phyloP scores from a whole-genome alignment of 1,140 invertebrate genomes.

The Latrodectus geometricus region DNA sequence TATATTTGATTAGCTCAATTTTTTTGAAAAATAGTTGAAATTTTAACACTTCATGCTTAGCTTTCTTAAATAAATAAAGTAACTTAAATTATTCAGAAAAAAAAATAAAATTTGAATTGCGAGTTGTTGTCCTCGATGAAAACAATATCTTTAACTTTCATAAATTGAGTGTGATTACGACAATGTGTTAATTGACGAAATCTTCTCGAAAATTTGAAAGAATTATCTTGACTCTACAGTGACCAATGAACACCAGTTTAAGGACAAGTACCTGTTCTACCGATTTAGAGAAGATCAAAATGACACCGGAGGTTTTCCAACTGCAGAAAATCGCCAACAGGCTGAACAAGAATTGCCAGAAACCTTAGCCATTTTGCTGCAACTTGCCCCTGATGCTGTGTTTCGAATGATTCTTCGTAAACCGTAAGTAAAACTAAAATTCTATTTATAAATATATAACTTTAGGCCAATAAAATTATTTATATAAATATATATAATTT shows the following conservation, averaged over 20 bases:
- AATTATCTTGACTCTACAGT: constrained; percentile 14
- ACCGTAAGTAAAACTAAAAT: constrained; percentile 74
- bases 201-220: not conserved
- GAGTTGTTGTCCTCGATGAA: too few relatives aligned
- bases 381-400: constrained; percentile 80
- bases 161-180: too few relatives aligned
- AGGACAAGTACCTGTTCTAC: constrained; percentile 87
- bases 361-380: constrained; percentile 76
- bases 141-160: too few relatives aligned
- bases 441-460: not conserved
- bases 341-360: constrained; percentile 79
- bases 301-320: constrained; percentile 64
- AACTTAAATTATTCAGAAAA: too few relatives aligned
- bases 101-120: too few relatives aligned
- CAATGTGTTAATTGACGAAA: too few relatives aligned
- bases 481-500: too few relatives aligned
- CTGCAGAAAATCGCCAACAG: constrained; percentile 74
- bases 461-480: not conserved
- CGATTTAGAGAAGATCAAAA: constrained; percentile 79
- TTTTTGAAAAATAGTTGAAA: too few relatives aligned
- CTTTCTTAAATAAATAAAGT: too few relatives aligned
- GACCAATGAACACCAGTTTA: constrained; percentile 79
- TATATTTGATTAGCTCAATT: too few relatives aligned
- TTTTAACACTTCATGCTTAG: too few relatives aligned
- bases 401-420: constrained; percentile 85